Conservation (phyloP, 2,888 invertebrate genomes). For the Ichneumoninae sp. region DNA sequence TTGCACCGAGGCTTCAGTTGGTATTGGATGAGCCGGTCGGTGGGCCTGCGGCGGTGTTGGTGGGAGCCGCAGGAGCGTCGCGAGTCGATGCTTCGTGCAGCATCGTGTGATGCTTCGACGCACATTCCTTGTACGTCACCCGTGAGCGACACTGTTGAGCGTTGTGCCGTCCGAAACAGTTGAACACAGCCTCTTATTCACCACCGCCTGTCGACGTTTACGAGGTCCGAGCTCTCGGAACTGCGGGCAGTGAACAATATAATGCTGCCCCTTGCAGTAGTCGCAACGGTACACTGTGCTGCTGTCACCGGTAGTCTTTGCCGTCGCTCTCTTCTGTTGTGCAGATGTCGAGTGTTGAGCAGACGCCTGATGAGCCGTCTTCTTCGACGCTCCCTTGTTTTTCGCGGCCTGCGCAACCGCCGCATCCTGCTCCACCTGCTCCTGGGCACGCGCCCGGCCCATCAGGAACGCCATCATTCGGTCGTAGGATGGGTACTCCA, state of each 20-base stretch:
- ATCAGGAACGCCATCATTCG: not conserved
- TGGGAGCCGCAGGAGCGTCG: no score
- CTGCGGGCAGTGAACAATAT: slow-evolving; percentile 15
- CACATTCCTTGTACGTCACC: slow-evolving; percentile 4
- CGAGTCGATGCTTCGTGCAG: slow-evolving; percentile 4
- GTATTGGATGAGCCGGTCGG: not conserved
- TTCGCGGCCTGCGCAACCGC: no score
- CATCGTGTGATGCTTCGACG: slow-evolving; percentile 40
- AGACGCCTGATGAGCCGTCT: not conserved
- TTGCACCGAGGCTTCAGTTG: not conserved
- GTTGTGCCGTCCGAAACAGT: slow-evolving; percentile 56
- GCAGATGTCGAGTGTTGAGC: no score
- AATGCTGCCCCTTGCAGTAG: slow-evolving; percentile 34
- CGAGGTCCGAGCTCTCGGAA: not conserved
- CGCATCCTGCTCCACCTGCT: not conserved
- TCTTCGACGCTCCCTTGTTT: no score
- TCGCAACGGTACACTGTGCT: slow-evolving; percentile 8
- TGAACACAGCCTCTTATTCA: slow-evolving; percentile 38
- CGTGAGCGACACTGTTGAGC: not conserved
- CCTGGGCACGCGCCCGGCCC: slow-evolving; percentile 10
- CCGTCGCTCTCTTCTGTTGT: no score
- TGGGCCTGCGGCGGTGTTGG: not conserved
- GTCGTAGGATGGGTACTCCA: not conserved
- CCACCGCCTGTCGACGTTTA: not conserved
- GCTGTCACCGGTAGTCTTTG: no score